phyloP scores from a whole-genome alignment of 2,797 vertebrate species.

The Taeniopygia guttata region DNA sequence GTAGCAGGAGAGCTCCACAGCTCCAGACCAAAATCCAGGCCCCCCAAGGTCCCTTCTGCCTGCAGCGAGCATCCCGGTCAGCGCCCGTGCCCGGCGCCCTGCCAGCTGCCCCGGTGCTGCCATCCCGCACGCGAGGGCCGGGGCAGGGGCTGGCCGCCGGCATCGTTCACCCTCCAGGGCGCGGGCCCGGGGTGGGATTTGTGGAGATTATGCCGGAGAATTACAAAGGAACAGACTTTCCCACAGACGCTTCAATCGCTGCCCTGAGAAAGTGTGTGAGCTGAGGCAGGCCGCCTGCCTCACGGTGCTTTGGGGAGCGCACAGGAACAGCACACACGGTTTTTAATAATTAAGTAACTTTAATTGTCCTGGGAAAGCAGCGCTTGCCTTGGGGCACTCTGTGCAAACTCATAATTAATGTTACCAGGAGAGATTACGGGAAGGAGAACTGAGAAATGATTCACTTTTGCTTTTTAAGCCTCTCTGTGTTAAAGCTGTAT shows the following conservation, averaged over 20 bases:
- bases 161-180: background rate
- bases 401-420: slow-evolving; percentile 90
- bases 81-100: background rate
- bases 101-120: background rate
- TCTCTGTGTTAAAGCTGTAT: slow-evolving; percentile 69
- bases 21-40: background rate
- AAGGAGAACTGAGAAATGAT: slow-evolving; percentile 81
- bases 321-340: slow-evolving; percentile 71
- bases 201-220: slow-evolving; percentile 75
- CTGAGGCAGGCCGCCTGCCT: slow-evolving; percentile 69
- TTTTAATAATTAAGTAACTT: slow-evolving; percentile 90
- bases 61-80: background rate
- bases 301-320: slow-evolving; percentile 65
- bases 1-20: background rate
- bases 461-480: slow-evolving; percentile 77
- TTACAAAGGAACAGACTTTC: slow-evolving; percentile 78
- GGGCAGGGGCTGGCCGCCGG: background rate
- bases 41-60: background rate
- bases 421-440: slow-evolving; percentile 88
- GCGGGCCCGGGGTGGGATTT: slow-evolving; percentile 70
- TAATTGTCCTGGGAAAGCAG: slow-evolving; percentile 98
- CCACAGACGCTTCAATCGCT: slow-evolving; percentile 79
- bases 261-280: slow-evolving; percentile 80
- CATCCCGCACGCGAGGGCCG: background rate
- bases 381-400: slow-evolving; percentile 80